Percentiles rank a stretch among this genome's conserved stretches.
These are phyloP conservation scores for Tragelaphus eurycerus DNA, from an alignment of 2,797 vertebrate genomes.

Conservation along the genomic window DNA sequence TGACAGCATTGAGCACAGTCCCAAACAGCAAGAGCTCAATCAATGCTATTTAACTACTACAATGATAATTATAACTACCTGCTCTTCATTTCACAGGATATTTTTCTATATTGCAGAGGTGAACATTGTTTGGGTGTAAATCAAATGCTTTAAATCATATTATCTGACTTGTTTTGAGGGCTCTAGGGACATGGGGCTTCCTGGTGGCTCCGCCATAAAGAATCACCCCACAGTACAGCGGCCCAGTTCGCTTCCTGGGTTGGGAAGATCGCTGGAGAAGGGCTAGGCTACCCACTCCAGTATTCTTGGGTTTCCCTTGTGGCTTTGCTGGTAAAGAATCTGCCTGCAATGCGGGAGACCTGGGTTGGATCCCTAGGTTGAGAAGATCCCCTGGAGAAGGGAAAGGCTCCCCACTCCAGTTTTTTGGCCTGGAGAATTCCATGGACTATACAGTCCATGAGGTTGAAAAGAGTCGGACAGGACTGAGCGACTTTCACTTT, in stretches of 20 bases:
- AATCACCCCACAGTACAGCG: neutral
- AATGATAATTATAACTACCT: neutral
- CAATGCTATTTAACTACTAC: neutral
- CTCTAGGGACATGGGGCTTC: neutral
- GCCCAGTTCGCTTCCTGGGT: fast-evolving
- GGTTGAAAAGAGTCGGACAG: too few species aligned
- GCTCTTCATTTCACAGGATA: neutral
- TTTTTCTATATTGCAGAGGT: neutral
- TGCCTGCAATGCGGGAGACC: neutral
- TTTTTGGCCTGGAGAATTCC: neutral
- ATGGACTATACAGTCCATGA: too few species aligned
- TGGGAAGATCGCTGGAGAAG: neutral
- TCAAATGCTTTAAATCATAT: neutral
- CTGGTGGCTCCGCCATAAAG: neutral
- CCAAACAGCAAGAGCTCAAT: neutral
- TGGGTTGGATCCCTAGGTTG: neutral
- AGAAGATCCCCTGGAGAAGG: neutral
- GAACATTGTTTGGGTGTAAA: neutral
- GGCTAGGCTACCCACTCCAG: neutral
- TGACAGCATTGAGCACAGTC: neutral
- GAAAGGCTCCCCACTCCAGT: neutral
- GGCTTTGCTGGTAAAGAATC: neutral
- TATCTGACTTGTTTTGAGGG: neutral
- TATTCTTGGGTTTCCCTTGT: neutral
- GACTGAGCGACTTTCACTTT: too few species aligned